Evolutionary conservation across 2,113 vertebrate genomes (phyloP), one percentile per base, ranked within the genome.

Genomic region (Atherinomorus stipes): DNA sequence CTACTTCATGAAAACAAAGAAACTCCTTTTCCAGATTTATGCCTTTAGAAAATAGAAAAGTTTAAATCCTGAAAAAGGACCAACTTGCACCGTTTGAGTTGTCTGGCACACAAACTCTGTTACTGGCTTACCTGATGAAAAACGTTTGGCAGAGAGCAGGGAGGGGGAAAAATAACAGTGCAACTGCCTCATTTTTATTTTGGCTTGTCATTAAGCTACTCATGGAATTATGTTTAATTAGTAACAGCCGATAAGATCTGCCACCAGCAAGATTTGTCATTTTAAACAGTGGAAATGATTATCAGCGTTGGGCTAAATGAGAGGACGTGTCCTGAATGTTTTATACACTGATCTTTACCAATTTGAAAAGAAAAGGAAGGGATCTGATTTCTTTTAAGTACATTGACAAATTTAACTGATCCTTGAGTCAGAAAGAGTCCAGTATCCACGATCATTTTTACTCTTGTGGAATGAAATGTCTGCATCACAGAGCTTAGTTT

Each of bases 261-360:
- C 45, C 45, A 52, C 21, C 11, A 23, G 22, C 13, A 2, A 66
- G 22, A 21, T 68, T 57, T 28, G 9, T 45, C 18, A 0, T 45
- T 68, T 53, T 45, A 66, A 75, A 67, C 56, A 26, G 57, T 12
- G 13, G 45, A 75, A 60, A 44, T 31, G 10, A 52, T 4, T 11
- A 38, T 50, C 16, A 37, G 64, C 40, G 37, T 9, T 21, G 40
- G 44, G 31, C 11, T 13, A 56, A 50, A 50, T 50, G 53, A 50
- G 53, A 45, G 37, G 38, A 21, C 7, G 34, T 8, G 51, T 75
- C 56, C 44, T 49, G 21, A 25, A 19, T 37, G 18, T 28, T 15
- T 21, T n/a, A 3, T 18, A n/a, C n/a, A 25, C 26, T 34, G 49
- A 75, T 52, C 47, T 66, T 44, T 44, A 51, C 11, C 37, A 10